Evolutionary conservation across 2,113 vertebrate genomes (phyloP), one percentile per base, ranked within the genome.

Genomic region (human): DNA sequence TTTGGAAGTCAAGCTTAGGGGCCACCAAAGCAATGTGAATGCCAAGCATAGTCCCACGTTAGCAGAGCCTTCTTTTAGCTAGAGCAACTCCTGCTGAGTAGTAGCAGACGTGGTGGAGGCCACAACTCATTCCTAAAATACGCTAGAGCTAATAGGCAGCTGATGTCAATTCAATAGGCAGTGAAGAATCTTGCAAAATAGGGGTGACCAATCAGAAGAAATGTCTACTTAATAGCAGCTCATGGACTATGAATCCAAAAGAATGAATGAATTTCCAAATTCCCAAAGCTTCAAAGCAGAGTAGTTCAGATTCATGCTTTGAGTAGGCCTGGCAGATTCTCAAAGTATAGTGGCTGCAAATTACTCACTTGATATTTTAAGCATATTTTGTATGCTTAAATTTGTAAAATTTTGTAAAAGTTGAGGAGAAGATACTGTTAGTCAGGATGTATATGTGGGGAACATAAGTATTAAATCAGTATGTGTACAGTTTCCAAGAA

Each of bases 301-400:
- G 79, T 91, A 95, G 90, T 97, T 96, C 66, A 94, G 94, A 96
- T 93, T 94, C 93, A 45, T 93, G 76, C 55, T 95, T 57, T 81
- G 81, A 98, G 90, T 82, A 95, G 78, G 94, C 81, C 94, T 97
- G 97, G 93, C 97, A 94, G 95, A 96, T 97, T 95, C 97, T 98
- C 97, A 97, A 97, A 97, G 84, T 73, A 95, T 79, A 97, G 94
- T 96, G 94, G 90, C 97, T 97, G 92, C 70, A 95, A 96, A 97
- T 95, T 96, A 97, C 97, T 97, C 96, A 96, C 76, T 98, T 97
- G 95, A 97, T 98, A 97, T 97, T 97, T 97, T 97, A 93, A 98
- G 96, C 96, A 93, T 97, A 97, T 97, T 98, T 96, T 89, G 76
- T 96, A 75, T 97, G 97, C 94, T 97, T 97, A 83, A 89, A 97